Conservation (phyloP, 2,797 vertebrate genomes). For the Poecilia picta region DNA sequence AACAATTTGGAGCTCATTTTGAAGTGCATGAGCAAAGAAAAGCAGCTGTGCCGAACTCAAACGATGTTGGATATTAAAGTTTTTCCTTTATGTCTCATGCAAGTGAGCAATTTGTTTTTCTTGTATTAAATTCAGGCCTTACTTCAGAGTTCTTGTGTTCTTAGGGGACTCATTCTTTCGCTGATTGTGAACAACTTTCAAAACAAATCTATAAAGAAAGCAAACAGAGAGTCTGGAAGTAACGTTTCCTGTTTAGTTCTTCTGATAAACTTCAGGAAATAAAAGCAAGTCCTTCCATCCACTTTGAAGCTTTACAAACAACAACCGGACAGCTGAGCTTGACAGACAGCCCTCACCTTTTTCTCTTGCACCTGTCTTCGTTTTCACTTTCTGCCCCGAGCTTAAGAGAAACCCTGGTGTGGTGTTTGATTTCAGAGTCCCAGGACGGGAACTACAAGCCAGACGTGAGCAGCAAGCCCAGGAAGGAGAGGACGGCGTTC, state of each 20-base stretch:
- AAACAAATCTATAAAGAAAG: conserved; percentile 11
- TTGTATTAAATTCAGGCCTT: background rate
- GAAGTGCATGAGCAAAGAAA: conserved; percentile 47
- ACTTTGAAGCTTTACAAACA: conserved; percentile 76
- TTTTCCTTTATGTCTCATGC: conserved; percentile 8
- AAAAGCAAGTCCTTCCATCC: conserved; percentile 67
- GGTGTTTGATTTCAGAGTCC: conserved; percentile 88
- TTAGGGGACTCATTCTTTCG: background rate
- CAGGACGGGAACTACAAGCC: conserved; percentile 98
- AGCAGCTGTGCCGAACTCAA: conserved; percentile 34
- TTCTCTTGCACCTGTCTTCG: conserved; percentile 68
- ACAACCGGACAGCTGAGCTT: conserved; percentile 67
- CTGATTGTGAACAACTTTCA: background rate
- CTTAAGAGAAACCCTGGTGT: conserved; percentile 62
- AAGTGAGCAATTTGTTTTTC: background rate
- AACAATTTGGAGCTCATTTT: conserved; percentile 42
- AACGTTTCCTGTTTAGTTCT: conserved; percentile 54
- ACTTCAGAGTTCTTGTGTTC: background rate
- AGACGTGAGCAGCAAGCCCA: conserved; percentile 96
- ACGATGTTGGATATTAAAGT: conserved; percentile 22
- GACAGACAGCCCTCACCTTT: conserved; percentile 66
- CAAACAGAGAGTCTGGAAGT: conserved; percentile 7
- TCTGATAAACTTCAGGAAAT: conserved; percentile 70
- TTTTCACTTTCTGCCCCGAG: conserved; percentile 59
- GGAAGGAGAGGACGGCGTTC: conserved; percentile 98